Conservation (phyloP, 2,113 vertebrate genomes). For the Anguilla japonica region DNA sequence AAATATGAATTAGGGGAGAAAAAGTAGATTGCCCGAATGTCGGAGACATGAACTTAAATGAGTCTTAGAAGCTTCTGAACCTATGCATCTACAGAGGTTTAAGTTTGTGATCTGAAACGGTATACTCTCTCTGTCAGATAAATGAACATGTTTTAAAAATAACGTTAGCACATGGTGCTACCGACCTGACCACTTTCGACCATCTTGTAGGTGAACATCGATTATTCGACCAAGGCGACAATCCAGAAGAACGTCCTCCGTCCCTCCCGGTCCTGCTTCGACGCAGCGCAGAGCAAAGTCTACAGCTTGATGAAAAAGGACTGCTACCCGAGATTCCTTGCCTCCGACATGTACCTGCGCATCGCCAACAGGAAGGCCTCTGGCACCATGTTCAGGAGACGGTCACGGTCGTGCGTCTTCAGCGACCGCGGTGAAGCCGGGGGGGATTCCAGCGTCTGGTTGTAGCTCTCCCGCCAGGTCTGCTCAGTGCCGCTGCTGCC, state of each 20-base stretch:
- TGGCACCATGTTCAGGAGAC: slow-evolving; percentile 71
- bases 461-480: slow-evolving; percentile 40
- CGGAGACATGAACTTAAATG: neutral
- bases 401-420: slow-evolving; percentile 88
- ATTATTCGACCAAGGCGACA: slow-evolving; percentile 79
- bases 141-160: neutral
- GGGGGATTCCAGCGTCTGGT: slow-evolving; percentile 65
- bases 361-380: slow-evolving; percentile 70
- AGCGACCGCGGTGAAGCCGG: slow-evolving; percentile 75
- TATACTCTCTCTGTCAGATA: neutral
- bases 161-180: neutral
- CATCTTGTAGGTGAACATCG: slow-evolving; percentile 83
- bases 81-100: neutral
- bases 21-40: slow-evolving; percentile 42
- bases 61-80: neutral
- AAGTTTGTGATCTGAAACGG: neutral
- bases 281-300: slow-evolving; percentile 80
- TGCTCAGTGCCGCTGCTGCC: neutral
- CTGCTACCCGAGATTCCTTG: slow-evolving; percentile 87
- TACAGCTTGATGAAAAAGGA: slow-evolving; percentile 93
- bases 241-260: slow-evolving; percentile 75
- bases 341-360: slow-evolving; percentile 78
- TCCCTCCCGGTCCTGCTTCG: slow-evolving; percentile 78
- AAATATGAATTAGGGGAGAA: neutral
- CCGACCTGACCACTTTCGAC: neutral